Evolutionary conservation across 1,140 invertebrate genomes (phyloP).

Genomic region (Lordiphosa clarofinis): DNA sequence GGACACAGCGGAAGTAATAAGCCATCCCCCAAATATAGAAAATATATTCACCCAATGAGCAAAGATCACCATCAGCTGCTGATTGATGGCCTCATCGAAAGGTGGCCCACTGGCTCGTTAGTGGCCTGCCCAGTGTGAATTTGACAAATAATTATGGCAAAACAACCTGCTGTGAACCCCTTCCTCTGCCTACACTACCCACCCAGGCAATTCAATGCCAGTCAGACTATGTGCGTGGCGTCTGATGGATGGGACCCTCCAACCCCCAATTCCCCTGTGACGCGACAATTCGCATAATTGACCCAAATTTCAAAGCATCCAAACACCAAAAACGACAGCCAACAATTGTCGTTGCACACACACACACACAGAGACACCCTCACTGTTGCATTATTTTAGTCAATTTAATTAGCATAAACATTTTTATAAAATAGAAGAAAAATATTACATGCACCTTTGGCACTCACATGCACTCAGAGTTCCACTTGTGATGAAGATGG

Average conservation of each 20-base stretch:
- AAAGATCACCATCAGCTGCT: slow-evolving; percentile 35
- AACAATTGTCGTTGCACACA: slow-evolving; percentile 19
- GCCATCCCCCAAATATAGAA: slow-evolving; percentile 15
- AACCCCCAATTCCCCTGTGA: slow-evolving; percentile 18
- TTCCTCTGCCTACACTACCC: too few relatives aligned
- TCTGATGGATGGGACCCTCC: slow-evolving; percentile 52
- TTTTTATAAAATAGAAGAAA: slow-evolving; percentile 29
- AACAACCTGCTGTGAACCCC: slow-evolving; percentile 56
- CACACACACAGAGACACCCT: slow-evolving; percentile 1
- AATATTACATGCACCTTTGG: slow-evolving; percentile 54
- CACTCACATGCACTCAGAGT: slow-evolving; percentile 19
- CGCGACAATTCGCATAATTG: slow-evolving; percentile 78
- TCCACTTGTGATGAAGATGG: slow-evolving; percentile 24
- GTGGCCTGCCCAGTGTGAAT: slow-evolving; percentile 54
- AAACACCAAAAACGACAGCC: too few relatives aligned
- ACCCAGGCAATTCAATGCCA: slow-evolving; percentile 54
- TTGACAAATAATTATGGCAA: slow-evolving; percentile 72
- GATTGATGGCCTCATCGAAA: slow-evolving; percentile 62
- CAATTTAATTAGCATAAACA: slow-evolving; percentile 71
- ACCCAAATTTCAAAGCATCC: slow-evolving; percentile 59
- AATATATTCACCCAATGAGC: slow-evolving; percentile 37
- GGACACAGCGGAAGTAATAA: slow-evolving; percentile 49
- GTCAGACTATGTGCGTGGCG: slow-evolving; percentile 35
- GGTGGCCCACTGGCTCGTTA: too few relatives aligned
- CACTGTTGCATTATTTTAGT: slow-evolving; percentile 35